Conservation (phyloP, 2,888 invertebrate genomes). For the Xestia ashworthii region DNA sequence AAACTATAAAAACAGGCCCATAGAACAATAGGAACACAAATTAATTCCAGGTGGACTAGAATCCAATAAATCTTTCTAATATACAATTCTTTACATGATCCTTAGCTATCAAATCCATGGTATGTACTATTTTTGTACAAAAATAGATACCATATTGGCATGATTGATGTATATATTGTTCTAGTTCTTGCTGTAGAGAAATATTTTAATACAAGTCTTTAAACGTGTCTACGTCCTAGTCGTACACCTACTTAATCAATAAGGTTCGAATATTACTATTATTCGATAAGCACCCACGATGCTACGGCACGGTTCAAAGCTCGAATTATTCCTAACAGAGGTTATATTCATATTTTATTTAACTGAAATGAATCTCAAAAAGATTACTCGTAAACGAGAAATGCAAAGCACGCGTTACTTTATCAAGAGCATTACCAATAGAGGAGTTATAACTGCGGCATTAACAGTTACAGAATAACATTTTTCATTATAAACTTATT, state of each 20-base stretch:
- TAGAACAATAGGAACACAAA: neutral
- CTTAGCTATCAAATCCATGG: neutral
- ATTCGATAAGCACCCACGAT: slow-evolving; percentile 7
- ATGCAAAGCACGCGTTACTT: slow-evolving; percentile 60
- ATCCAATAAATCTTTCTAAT: neutral
- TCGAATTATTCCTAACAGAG: slow-evolving; percentile 36
- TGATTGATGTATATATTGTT: neutral
- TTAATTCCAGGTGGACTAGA: neutral
- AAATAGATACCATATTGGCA: neutral
- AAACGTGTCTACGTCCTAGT: neutral
- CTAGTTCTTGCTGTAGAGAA: neutral
- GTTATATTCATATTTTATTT: slow-evolving; percentile 55
- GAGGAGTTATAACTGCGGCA: slow-evolving; percentile 74
- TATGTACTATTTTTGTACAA: neutral
- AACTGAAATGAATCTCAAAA: slow-evolving; percentile 52
- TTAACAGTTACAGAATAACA: slow-evolving; percentile 75
- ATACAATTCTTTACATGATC: neutral
- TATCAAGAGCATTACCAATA: slow-evolving; percentile 68
- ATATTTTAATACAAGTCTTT: neutral
- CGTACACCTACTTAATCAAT: neutral
- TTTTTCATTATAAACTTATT: slow-evolving; percentile 84
- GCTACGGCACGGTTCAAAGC: slow-evolving; percentile 45
- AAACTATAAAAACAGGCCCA: neutral
- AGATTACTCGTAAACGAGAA: slow-evolving; percentile 49
- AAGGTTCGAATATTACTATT: slow-evolving; percentile 1